phyloP scores from a whole-genome alignment of 2,888 invertebrate genomes.

The Tanypteryx hageni region DNA sequence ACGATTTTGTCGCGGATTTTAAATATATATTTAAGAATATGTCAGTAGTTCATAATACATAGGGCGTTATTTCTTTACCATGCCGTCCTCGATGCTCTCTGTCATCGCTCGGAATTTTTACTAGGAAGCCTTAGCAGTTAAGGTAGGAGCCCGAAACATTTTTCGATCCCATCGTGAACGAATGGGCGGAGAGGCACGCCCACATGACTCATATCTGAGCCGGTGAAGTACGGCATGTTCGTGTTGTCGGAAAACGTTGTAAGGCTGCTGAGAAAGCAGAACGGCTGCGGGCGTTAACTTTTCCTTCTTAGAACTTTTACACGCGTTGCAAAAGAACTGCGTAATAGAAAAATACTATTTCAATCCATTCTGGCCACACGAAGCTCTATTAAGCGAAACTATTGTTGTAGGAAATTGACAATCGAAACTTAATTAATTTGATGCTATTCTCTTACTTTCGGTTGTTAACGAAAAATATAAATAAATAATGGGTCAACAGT shows the following conservation, averaged over 20 bases:
- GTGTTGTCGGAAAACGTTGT: background rate
- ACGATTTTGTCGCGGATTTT: background rate
- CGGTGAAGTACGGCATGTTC: background rate
- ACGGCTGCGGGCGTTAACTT: background rate
- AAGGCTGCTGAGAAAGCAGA: background rate
- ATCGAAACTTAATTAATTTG: background rate
- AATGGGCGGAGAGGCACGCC: background rate
- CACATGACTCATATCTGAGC: background rate
- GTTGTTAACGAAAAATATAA: background rate
- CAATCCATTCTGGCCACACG: background rate
- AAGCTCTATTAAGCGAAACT: background rate
- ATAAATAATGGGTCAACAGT: background rate
- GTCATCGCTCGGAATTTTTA: background rate
- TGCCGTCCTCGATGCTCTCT: background rate
- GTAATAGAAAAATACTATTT: background rate
- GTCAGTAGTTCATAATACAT: background rate
- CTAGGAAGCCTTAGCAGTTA: background rate
- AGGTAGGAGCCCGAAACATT: background rate
- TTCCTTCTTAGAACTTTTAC: background rate
- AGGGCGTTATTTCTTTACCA: background rate
- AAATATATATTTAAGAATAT: background rate
- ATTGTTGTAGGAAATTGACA: background rate
- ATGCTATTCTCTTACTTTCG: background rate
- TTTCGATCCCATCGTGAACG: background rate
- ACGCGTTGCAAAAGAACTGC: background rate